phyloP scores from a whole-genome alignment of 2,888 invertebrate genomes.

The Amblyjoppa fuscipennis region DNA sequence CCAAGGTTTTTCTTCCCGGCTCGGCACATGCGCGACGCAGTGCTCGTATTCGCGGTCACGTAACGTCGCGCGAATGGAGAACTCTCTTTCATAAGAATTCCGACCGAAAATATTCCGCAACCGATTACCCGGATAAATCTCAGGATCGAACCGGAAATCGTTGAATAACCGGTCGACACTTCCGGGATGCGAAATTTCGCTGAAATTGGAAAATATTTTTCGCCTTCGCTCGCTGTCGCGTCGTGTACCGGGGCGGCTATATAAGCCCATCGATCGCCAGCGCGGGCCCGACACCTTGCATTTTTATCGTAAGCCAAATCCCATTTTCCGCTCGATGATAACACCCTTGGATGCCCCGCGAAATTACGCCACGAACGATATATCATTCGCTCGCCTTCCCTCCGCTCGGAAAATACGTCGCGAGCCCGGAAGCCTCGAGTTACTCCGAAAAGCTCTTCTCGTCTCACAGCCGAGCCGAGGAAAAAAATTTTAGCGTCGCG shows the following conservation, averaged over 20 bases:
- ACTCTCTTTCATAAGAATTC: background rate
- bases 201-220: constrained; percentile 1
- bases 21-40: too few species aligned
- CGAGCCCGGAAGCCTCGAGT: background rate
- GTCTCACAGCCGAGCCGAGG: background rate
- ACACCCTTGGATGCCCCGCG: constrained; percentile 2
- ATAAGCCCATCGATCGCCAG: background rate
- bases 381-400: constrained; percentile 13
- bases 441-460: background rate
- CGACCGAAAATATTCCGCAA: background rate
- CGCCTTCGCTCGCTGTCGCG: background rate
- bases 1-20: too few species aligned
- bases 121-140: background rate
- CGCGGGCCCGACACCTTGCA: background rate
- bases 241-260: background rate
- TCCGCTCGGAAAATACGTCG: background rate
- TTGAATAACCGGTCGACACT: background rate
- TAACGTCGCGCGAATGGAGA: constrained; percentile 12
- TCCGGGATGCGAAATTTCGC: background rate
- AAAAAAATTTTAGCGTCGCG: constrained; percentile 32
- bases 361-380: constrained; percentile 31
- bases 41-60: background rate
- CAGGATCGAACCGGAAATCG: background rate
- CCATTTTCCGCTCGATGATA: constrained; percentile 36
- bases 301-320: constrained; percentile 48